A percentile compares a stretch with the other conserved stretches of the same genome.
These are phyloP conservation scores for Mirza zaza DNA, from an alignment of 2,113 vertebrate species.

Conservation along the genomic window DNA sequence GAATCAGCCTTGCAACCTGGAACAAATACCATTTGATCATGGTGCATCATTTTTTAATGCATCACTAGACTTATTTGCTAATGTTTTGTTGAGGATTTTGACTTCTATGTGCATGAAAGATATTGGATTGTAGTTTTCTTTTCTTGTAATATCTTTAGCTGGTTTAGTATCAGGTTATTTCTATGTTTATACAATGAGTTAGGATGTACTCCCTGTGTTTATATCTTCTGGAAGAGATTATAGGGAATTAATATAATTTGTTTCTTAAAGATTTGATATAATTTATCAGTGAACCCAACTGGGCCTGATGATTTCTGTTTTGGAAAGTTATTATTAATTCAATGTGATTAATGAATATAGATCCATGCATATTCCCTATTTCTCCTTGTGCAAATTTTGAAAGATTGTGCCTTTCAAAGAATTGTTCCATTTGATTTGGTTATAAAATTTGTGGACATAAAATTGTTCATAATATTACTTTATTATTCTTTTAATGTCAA, in stretches of 20 bases:
- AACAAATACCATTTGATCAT: not conserved
- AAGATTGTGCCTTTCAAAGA: not conserved
- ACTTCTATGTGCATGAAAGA: too few species aligned
- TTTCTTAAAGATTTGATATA: not conserved
- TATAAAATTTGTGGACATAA: not conserved
- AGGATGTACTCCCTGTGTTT: not conserved
- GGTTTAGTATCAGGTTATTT: not conserved
- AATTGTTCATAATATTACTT: not conserved
- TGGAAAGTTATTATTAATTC: not conserved
- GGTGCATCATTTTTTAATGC: not conserved
- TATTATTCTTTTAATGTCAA: not conserved
- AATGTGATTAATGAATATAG: not conserved
- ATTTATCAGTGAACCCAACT: not conserved
- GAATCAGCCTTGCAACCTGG: not conserved
- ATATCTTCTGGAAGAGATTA: not conserved
- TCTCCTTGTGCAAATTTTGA: not conserved
- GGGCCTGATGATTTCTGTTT: not conserved
- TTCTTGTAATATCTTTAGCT: not conserved
- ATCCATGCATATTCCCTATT: not conserved
- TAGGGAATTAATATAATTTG: not conserved
- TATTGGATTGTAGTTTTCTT: too few species aligned
- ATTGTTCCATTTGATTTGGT: not conserved
- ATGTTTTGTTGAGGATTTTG: not conserved
- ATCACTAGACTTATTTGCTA: not conserved
- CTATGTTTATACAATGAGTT: not conserved